Conservation (phyloP, 2,888 invertebrate genomes). For the Nomada flava region DNA sequence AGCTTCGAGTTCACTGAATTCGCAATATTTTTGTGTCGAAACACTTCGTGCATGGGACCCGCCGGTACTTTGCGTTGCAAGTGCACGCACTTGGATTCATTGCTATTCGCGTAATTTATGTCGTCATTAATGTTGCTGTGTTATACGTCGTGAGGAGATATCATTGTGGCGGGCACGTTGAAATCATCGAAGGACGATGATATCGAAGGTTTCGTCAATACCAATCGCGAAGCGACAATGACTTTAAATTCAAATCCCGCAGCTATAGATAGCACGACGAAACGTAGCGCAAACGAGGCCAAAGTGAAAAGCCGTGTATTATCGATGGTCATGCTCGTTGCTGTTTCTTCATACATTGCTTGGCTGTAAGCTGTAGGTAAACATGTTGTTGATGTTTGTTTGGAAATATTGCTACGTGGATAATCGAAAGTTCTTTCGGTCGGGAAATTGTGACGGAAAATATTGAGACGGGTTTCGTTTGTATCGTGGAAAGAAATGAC, state of each 20-base stretch:
- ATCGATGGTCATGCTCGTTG: conserved; percentile 27
- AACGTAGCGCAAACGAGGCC: conserved; percentile 59
- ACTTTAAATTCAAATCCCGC: conserved; percentile 61
- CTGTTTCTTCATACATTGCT: neutral
- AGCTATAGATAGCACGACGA: conserved; percentile 36
- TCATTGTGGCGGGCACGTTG: conserved; percentile 7
- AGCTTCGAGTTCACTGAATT: conserved; percentile 43
- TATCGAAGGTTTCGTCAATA: conserved; percentile 55
- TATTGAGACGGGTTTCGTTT: neutral
- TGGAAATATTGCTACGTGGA: neutral
- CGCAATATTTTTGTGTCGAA: conserved; percentile 50
- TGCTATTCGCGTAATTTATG: conserved; percentile 28
- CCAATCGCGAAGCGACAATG: conserved; percentile 49
- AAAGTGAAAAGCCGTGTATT: conserved; percentile 56
- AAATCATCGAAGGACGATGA: conserved; percentile 47
- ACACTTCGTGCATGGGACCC: conserved; percentile 1
- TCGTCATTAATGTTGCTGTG: conserved; percentile 8
- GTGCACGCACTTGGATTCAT: conserved; percentile 27
- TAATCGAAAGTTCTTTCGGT: neutral
- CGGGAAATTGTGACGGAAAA: neutral
- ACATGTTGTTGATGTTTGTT: neutral
- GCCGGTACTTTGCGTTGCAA: conserved; percentile 17
- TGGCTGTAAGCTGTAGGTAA: too few species aligned
- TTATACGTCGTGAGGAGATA: neutral
- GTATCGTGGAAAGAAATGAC: neutral